Evolutionary conservation across 2,888 invertebrate species (phyloP), one percentile per base, ranked within the genome.

Genomic region (Lepidochrysops patricia): DNA sequence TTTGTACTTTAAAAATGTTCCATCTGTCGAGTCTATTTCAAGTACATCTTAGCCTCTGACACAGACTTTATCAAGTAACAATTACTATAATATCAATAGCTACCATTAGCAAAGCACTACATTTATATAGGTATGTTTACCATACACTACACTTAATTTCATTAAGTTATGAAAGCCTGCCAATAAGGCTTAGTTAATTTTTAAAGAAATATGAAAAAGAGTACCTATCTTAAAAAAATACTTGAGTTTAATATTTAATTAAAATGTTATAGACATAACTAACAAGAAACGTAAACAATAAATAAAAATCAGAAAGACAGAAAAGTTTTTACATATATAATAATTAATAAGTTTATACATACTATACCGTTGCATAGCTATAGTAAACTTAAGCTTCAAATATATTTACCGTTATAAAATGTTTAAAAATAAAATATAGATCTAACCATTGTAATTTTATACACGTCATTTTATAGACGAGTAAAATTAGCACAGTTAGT

Each of bases 401-500:
- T 1, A 29, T 0, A 29, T 29, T 19, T 15, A 27, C 4, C 13
- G 32, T 32, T 29, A 54, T 19, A 19, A 54, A n/a, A n/a, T n/a
- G n/a, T n/a, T n/a, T n/a, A n/a, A n/a, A n/a, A n/a, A n/a, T n/a
- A n/a, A n/a, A 54, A 54, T 54, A 12, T 29, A 54, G 54, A 54
- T 19, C 32, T 32, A 54, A 54, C 54, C 23, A 32, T 54, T 54
- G 54, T 29, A 32, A 54, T 19, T 54, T 54, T 54, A 32, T 54
- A 54, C 54, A 9, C 29, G 32, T 54, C 54, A 19, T 32, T 32
- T 19, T 13, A 54, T 0, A 29, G 54, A 54, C 54, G 29, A 9
- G 29, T 29, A 54, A 54, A 54, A 54, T 29, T 54, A 29, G 12
- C 54, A 54, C 32, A 54, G 54, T 54, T 54, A 32, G 29, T 54